Conservation (phyloP, 2,797 vertebrate species). For the Xenopus petersii region DNA sequence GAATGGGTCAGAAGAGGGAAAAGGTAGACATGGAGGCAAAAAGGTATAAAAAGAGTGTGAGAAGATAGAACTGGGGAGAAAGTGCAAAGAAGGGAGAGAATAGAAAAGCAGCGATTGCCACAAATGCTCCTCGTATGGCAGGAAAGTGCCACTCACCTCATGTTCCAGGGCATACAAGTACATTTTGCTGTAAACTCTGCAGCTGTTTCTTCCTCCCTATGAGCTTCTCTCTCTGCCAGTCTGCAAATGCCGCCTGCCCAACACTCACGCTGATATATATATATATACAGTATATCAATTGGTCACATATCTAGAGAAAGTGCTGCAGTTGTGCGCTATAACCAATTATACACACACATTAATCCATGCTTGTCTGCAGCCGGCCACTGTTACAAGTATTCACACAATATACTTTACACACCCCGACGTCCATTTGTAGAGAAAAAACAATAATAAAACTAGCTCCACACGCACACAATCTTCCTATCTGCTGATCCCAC, state of each 20-base stretch:
- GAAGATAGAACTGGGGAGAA: background rate
- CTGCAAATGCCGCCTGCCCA: background rate
- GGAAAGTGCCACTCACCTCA: slow-evolving; percentile 27
- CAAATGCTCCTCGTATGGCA: background rate
- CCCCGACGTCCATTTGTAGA: no score
- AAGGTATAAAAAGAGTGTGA: background rate
- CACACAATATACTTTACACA: no score
- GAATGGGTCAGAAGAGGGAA: slow-evolving; percentile 1
- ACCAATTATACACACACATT: no score
- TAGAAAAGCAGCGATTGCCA: background rate
- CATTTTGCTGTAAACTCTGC: background rate
- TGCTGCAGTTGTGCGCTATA: background rate
- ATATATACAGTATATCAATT: background rate
- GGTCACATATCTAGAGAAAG: background rate
- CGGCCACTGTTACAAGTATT: no score
- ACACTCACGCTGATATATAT: background rate
- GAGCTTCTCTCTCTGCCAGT: no score
- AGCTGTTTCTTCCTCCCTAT: background rate
- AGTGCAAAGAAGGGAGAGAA: no score
- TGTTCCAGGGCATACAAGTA: slow-evolving; percentile 19
- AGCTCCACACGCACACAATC: background rate
- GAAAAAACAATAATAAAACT: no score
- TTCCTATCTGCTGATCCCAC: background rate
- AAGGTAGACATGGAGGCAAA: background rate
- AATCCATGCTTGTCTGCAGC: no score